Base-by-base conservation (phyloP, 2,888 invertebrate genomes). In the Metellina segmentata region DNA sequence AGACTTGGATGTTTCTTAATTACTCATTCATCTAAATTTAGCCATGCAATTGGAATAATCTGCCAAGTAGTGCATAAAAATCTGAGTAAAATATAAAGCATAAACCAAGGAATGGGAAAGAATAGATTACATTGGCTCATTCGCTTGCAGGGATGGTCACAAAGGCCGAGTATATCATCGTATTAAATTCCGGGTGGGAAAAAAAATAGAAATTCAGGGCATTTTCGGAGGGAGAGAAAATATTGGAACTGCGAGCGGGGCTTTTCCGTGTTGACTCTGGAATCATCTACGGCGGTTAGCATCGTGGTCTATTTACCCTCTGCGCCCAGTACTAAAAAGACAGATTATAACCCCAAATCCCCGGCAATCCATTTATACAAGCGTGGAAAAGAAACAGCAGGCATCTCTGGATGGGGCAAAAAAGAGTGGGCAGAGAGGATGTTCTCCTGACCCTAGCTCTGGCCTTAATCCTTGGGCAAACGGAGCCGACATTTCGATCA, bases 261-360 rank as follows among this genome's bases (percentile, higher is more conserved):
- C 81, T 53, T 61, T 71, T 48, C 19, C 20, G 53, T 90, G 90
- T 90, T 90, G 90, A 90, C 85, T 79, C 51, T 52, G 61, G 90
- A 85, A 90, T 90, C 90, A 85, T 79, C 78, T 85, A 19, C 48
- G 61, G 85, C 81, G 79, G 90, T 90, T 85, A 85, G 85, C 72
- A 85, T 53, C 90, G 79, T 72, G 79, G 85, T 90, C 79, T 90
- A 85, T 90, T 90, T 90, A 79, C 90, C 53, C 34, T 70, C 48
- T 34, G 71, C 70, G 51, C 69, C 81, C 71, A 86, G 83, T 70
- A 75, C 90, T 91, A 91, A 91, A 91, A 91, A 91, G 91, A 77
- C 83, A 91, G 87, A 91, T 91, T 91, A 91, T 91, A 87, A 83
- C 91, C 87, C 87, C 78, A 87, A 91, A 91, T 87, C 90, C 87